Evolutionary conservation across 2,113 vertebrate genomes (phyloP).

Genomic region (Nestor notabilis): DNA sequence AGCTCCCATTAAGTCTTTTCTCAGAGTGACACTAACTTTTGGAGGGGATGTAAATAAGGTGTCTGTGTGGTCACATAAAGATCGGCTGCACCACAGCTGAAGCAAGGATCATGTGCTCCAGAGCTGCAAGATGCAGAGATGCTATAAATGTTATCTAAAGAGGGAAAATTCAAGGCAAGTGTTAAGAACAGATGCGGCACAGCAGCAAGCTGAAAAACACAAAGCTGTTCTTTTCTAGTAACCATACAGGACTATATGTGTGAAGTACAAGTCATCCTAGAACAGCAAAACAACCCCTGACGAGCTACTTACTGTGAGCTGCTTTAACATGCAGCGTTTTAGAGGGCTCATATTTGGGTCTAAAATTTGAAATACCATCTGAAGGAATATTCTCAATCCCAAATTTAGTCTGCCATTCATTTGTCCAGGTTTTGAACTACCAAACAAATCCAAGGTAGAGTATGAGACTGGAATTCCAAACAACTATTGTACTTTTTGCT

Average conservation of each 20-base stretch:
- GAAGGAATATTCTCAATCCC: neutral
- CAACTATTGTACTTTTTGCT: neutral
- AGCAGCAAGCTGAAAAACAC: neutral
- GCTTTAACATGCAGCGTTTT: neutral
- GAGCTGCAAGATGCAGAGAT: neutral
- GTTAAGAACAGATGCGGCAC: slow-evolving; percentile 8
- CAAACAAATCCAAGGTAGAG: neutral
- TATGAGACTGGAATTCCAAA: neutral
- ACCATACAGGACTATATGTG: neutral
- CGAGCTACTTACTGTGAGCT: fast-evolving
- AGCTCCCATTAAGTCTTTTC: neutral
- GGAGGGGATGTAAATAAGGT: neutral
- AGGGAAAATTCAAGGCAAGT: neutral
- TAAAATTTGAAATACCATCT: neutral
- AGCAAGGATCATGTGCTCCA: neutral
- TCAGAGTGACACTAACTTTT: neutral
- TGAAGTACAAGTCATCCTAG: neutral
- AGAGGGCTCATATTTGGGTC: neutral
- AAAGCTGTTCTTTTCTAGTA: neutral
- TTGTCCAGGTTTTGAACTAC: neutral
- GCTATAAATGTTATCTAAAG: neutral
- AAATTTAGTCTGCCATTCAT: neutral
- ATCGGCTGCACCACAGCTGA: neutral
- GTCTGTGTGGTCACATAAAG: neutral
- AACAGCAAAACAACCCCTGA: neutral